Evolutionary conservation across 2,797 vertebrate species (phyloP), one percentile per base, ranked within the genome.

Genomic region (Urosaurus nigricauda): DNA sequence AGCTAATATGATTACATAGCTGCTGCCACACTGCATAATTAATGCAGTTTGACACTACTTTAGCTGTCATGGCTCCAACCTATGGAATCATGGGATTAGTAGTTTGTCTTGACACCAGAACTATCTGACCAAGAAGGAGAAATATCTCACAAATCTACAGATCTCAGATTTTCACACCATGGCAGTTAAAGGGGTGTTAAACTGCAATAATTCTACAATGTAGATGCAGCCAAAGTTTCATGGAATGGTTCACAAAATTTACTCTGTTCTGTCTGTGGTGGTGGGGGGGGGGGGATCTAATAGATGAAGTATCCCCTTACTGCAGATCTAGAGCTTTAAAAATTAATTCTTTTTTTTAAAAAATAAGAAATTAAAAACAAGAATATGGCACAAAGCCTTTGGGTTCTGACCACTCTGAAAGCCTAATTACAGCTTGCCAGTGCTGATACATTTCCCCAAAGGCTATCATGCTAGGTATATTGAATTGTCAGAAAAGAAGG

Each of bases 361-460:
- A 47, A 58, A 12, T 26, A 73, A 8, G 74, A 92, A 93, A 80
- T 83, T 86, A 51, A 0, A 88, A 80, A 87, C 84, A 21, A 79
- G 65, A 65, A 75, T 87, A 16, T n/a, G 0, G 71, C n/a, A 47
- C 58, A 79, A 0, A 53, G 8, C 24, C 81, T 89, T 77, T 73
- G 9, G 21, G 16, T 84, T 87, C 35, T 56, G 74, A 53, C 19
- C 17, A 80, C 65, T 80, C 65, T 79, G 32, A 90, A 83, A 78
- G 73, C 2, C 1, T 88, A 60, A 24, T 60, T 40, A 14, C 19
- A 5, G 14, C 1, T 91, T 86, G 75, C 35, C 29, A 89, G 13
- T 77, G 84, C 51, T 91, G 32, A 2, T 65, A 5, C 0, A 43
- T 75, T 53, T 79, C 40, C 85, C 63, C 53, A 82, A 88, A 86